Percentiles rank a stretch among this genome's conserved stretches.
phyloP scores from a whole-genome alignment of 2,888 invertebrate species.

The Ormyrus pomaceus region DNA sequence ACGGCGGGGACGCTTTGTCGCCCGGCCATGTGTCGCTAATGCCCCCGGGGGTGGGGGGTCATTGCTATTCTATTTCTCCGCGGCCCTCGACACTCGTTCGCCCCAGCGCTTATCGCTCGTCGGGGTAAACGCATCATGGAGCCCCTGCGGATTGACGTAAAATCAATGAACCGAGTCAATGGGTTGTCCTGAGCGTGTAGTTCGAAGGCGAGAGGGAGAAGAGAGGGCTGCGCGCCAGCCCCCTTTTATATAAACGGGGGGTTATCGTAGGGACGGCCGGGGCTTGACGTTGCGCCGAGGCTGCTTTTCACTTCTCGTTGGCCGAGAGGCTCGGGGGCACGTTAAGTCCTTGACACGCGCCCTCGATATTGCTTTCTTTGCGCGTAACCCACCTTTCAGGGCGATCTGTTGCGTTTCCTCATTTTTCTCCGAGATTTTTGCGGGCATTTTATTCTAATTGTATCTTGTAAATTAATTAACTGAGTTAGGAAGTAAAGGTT shows the following conservation, averaged over 20 bases:
- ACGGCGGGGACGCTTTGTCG: conserved; percentile 68
- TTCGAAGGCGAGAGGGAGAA: conserved; percentile 48
- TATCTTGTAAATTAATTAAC: too few species aligned
- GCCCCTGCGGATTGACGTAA: conserved; percentile 73
- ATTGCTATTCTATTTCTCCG: conserved; percentile 74
- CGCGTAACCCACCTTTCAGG: neutral
- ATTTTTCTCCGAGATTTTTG: neutral
- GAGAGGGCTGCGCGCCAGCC: conserved; percentile 13
- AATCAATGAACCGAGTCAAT: conserved; percentile 76
- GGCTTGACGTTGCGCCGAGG: neutral
- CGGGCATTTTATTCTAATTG: too few species aligned
- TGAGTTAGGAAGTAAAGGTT: too few species aligned
- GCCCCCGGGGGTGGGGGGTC: conserved; percentile 71
- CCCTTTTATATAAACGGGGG: neutral
- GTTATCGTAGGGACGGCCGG: neutral
- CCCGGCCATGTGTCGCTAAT: conserved; percentile 75
- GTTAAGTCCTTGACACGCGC: conserved; percentile 47
- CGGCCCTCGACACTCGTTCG: conserved; percentile 33
- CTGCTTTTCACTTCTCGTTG: neutral
- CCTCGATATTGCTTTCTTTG: neutral
- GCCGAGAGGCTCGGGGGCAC: conserved; percentile 21
- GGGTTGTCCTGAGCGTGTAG: conserved; percentile 64
- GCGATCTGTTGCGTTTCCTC: conserved; percentile 21
- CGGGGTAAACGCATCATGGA: conserved; percentile 75
- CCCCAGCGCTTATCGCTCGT: conserved; percentile 61